Conservation (phyloP, 2,113 vertebrate genomes). For the Arenaria interpres region DNA sequence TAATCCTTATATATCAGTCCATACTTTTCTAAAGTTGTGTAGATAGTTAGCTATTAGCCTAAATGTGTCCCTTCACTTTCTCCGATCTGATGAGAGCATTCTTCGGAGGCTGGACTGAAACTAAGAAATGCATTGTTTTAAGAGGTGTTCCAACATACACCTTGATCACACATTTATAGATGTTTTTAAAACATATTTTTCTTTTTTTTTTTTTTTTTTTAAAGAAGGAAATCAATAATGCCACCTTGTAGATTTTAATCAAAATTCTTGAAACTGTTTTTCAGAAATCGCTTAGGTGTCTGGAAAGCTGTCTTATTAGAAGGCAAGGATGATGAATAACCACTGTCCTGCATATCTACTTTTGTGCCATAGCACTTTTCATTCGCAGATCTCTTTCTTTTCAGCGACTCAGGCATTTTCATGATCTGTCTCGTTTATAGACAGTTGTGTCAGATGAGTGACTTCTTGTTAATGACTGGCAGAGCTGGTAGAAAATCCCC, state of each 20-base stretch:
- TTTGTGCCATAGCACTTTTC: background rate
- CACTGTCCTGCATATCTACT: background rate
- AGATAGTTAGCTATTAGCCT: background rate
- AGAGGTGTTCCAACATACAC: background rate
- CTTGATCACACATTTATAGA: fast-evolving
- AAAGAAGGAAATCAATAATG: background rate
- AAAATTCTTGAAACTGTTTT: background rate
- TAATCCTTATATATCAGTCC: background rate
- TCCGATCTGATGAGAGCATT: background rate
- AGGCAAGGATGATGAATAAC: background rate
- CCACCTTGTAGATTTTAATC: background rate
- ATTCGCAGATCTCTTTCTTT: background rate
- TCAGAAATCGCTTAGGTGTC: background rate
- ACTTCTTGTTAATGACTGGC: background rate
- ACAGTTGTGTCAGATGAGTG: background rate
- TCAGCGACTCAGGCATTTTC: background rate
- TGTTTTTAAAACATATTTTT: background rate
- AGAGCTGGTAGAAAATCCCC: background rate
- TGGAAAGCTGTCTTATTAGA: background rate
- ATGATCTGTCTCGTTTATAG: background rate
- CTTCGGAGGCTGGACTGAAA: background rate
- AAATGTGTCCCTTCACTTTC: background rate
- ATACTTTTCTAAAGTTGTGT: background rate
- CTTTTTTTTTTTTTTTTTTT: background rate
- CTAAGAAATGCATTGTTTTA: background rate